Conservation (phyloP, 2,113 vertebrate species). For the Andinoacara biseriatus region DNA sequence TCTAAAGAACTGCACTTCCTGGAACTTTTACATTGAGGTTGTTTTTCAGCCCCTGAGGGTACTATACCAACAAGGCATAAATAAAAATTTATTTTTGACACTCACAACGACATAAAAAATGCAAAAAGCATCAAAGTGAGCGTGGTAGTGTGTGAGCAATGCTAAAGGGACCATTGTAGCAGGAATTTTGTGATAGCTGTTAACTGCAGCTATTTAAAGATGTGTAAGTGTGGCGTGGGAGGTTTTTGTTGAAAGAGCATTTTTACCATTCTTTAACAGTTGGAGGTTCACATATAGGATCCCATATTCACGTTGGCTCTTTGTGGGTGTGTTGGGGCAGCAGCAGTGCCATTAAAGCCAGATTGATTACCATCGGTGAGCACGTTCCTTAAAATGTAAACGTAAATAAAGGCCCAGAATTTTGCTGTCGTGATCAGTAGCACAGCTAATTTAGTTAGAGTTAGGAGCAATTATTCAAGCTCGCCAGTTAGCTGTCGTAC, state of each 20-base stretch:
- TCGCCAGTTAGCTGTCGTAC: constrained; percentile 11
- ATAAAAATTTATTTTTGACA: not conserved
- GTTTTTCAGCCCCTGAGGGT: not conserved
- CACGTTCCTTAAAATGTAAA: not conserved
- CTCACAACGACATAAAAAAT: not conserved
- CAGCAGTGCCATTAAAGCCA: not conserved
- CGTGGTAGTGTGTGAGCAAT: not conserved
- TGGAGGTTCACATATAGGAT: not conserved
- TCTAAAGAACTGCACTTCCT: not conserved
- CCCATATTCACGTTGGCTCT: not conserved
- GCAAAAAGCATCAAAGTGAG: constrained; percentile 14
- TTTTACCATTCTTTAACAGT: constrained; percentile 21
- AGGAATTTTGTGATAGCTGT: constrained; percentile 2
- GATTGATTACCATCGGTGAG: not conserved
- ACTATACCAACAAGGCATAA: not conserved
- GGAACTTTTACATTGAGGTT: not conserved
- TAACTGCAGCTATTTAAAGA: constrained; percentile 40
- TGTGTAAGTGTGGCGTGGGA: constrained; percentile 37
- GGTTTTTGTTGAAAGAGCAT: constrained; percentile 25
- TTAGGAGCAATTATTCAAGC: constrained; percentile 25
- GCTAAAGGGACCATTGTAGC: not conserved
- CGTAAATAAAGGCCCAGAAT: not conserved
- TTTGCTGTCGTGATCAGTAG: constrained; percentile 2
- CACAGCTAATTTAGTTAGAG: constrained; percentile 22
- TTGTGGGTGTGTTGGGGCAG: constrained; percentile 18